phyloP scores from a whole-genome alignment of 2,113 vertebrate species.

The Corythornis madagascariensis region DNA sequence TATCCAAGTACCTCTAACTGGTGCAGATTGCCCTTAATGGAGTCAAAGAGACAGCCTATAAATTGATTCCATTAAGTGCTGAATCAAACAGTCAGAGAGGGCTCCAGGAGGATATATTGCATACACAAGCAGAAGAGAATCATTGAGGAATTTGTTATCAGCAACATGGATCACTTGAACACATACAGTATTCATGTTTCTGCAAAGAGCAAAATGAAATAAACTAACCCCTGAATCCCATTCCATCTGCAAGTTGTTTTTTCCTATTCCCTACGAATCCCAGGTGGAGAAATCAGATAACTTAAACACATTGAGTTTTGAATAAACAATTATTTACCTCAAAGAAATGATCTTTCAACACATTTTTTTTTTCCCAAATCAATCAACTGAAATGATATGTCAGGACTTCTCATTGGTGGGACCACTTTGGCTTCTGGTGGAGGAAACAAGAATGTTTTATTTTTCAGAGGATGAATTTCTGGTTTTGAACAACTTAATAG shows the following conservation, averaged over 20 bases:
- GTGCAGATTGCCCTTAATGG: neutral
- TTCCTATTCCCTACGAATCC: neutral
- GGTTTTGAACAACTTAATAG: neutral
- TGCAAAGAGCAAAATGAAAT: neutral
- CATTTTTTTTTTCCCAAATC: neutral
- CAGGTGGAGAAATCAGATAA: neutral
- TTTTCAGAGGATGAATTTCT: neutral
- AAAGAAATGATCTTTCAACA: neutral
- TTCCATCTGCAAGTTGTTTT: neutral
- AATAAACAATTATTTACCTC: neutral
- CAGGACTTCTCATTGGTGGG: neutral
- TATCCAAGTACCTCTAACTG: neutral
- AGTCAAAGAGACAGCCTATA: constrained; percentile 20
- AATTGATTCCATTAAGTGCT: neutral
- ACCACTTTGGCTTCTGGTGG: neutral
- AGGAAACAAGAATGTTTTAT: neutral
- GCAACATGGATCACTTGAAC: neutral
- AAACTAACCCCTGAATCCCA: neutral
- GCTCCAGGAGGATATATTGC: neutral
- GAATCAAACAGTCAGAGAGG: neutral
- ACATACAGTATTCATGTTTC: neutral
- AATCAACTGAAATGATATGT: neutral
- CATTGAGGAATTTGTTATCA: neutral
- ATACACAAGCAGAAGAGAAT: neutral
- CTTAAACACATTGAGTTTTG: neutral